Base-by-base conservation (phyloP, 2,888 invertebrate species). In the Chrysolina haemoptera region DNA sequence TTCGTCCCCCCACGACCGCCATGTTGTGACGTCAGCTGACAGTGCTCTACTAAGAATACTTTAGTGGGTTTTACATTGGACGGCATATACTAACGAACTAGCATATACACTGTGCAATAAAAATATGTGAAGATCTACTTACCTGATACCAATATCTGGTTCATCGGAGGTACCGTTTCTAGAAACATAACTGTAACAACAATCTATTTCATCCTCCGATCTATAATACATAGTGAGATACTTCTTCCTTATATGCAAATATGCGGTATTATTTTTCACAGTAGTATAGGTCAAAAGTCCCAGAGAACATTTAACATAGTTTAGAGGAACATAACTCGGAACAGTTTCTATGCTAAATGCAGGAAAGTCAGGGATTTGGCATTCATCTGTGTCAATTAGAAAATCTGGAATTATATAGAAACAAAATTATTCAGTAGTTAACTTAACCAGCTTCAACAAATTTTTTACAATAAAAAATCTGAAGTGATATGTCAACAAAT, bases 171-270 rank as follows among this genome's bases (percentile, higher is more conserved):
- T 75, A 1, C 76, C 80, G 20, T 78, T 78, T 72, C 85, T 81
- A 27, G 46, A 73, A 16, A 85, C 78, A 62, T 82, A 80, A 41
- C 81, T 81, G 68, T 82, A 83, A 70, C 83, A 85, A 69, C 86
- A 86, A 48, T 70, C 75, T 43, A 83, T 68, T 62, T 74, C 69
- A 18, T 74, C 43, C 10, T 73, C 35, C 12, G 64, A 18, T 27
- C 70, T 68, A 68, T 82, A 81, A 74, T 80, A 78, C 50, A 78
- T 67, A 9, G 72, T 65, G 40, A 81, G 20, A 5, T 74, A 64
- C 12, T 80, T 76, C 43, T 77, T 62, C 63, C 76, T 78, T 8
- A 85, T 75, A 63, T 82, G 80, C 20, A 85, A 74, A 65, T 77
- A 75, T 10, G 81, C 79, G 18, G 64, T 69, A 63, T 80, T 79